Evolutionary conservation across 2,888 invertebrate genomes (phyloP).

Genomic region (Drosophila quinaria): DNA sequence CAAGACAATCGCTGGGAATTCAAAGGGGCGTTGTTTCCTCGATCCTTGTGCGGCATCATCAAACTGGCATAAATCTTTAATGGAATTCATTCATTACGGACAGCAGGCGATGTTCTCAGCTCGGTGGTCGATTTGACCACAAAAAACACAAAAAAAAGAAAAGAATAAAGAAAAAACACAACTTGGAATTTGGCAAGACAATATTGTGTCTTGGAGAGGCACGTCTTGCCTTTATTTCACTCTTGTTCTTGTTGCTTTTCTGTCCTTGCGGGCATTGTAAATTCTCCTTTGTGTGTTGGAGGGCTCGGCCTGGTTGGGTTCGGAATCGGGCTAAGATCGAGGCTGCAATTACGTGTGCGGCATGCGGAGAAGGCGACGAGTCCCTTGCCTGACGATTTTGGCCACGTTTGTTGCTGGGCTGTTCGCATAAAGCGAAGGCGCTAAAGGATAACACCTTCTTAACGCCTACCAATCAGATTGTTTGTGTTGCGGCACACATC

Average conservation of each 20-base stretch:
- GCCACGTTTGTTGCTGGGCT: slow-evolving; percentile 49
- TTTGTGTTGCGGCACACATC: slow-evolving; percentile 50
- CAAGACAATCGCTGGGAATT: slow-evolving; percentile 61
- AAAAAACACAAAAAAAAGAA: slow-evolving; percentile 37
- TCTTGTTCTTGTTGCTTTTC: slow-evolving; percentile 16
- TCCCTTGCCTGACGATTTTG: slow-evolving; percentile 47
- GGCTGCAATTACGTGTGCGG: slow-evolving; percentile 79
- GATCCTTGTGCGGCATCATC: slow-evolving; percentile 82
- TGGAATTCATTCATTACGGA: slow-evolving; percentile 80
- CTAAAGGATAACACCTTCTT: slow-evolving; percentile 84
- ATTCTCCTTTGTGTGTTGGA: slow-evolving; percentile 55
- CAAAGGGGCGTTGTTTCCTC: slow-evolving; percentile 44
- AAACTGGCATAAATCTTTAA: slow-evolving; percentile 84
- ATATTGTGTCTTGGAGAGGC: slow-evolving; percentile 52
- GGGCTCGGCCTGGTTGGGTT: slow-evolving; percentile 14
- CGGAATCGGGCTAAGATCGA: slow-evolving; percentile 33
- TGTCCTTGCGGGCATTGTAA: slow-evolving; percentile 74
- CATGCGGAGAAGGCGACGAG: slow-evolving; percentile 39
- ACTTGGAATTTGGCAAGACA: slow-evolving; percentile 51
- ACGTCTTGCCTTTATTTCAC: slow-evolving; percentile 32
- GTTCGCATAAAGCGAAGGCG: slow-evolving; percentile 74
- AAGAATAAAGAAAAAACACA: slow-evolving; percentile 6
- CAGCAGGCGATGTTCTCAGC: slow-evolving; percentile 46
- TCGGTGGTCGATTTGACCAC: slow-evolving; percentile 67
- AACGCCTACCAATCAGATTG: slow-evolving; percentile 73